phyloP scores from a whole-genome alignment of 2,797 vertebrate species.

The Sebastes cheni region DNA sequence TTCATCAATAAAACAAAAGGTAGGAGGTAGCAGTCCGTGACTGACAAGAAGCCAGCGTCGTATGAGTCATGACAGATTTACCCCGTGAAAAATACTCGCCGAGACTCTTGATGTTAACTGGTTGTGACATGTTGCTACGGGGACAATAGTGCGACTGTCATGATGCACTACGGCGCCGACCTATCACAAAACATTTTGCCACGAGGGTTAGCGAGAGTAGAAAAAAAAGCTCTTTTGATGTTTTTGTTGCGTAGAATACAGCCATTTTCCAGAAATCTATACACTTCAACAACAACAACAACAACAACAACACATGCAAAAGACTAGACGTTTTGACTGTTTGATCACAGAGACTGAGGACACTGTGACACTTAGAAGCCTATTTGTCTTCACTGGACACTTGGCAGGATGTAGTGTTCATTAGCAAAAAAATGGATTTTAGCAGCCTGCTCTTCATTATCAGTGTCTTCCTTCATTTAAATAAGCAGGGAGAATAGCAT shows the following conservation, averaged over 20 bases:
- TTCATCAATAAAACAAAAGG: conserved; percentile 9
- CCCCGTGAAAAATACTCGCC: conserved; percentile 15
- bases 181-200: conserved; percentile 48
- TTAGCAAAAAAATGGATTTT: conserved; percentile 15
- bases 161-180: conserved; percentile 31
- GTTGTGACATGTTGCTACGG: conserved; percentile 49
- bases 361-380: background rate
- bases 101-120: conserved; percentile 38
- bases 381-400: background rate
- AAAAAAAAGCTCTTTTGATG: conserved; percentile 8
- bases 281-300: background rate
- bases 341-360: conserved; percentile 2
- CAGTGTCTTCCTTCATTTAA: conserved; percentile 14
- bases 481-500: background rate
- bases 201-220: conserved; percentile 5
- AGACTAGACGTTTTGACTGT: background rate
- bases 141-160: conserved; percentile 65
- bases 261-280: conserved; percentile 4
- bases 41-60: conserved; percentile 21
- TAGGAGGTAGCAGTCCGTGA: conserved; percentile 10
- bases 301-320: background rate
- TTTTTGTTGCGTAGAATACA: conserved; percentile 17
- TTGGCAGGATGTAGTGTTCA: conserved; percentile 19
- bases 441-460: conserved; percentile 28
- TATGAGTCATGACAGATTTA: conserved; percentile 30